Percentiles rank a stretch among this genome's conserved stretches.
Conservation (phyloP, 2,113 vertebrate genomes). For the Gallinago jamesoni region DNA sequence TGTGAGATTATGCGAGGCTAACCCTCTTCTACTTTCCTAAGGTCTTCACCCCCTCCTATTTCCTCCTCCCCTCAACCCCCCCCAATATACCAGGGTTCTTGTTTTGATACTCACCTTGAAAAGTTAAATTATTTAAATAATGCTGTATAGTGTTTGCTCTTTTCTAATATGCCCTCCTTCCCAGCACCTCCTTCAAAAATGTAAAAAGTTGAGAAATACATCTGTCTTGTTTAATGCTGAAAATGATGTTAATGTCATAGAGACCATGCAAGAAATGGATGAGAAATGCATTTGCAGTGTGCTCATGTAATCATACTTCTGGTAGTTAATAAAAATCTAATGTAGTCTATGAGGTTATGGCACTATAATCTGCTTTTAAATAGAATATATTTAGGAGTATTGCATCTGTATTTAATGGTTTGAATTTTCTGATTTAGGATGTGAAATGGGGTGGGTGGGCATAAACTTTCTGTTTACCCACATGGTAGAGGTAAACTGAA, state of each 20-base stretch:
- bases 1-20: not conserved
- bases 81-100: not conserved
- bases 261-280: not conserved
- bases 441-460: not conserved
- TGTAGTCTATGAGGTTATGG: not conserved
- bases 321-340: not conserved
- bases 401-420: not conserved
- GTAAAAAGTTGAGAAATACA: not conserved
- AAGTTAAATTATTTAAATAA: not conserved
- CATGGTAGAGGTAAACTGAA: not conserved
- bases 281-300: not conserved
- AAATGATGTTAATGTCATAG: not conserved
- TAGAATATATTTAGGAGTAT: not conserved
- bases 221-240: not conserved
- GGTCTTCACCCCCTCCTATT: not conserved
- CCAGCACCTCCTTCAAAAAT: not conserved
- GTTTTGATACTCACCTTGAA: not conserved
- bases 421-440: not conserved
- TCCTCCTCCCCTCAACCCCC: fast-evolving
- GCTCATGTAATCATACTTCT: not conserved
- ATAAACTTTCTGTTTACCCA: not conserved
- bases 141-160: not conserved
- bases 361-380: not conserved
- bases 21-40: not conserved
- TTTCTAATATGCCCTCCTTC: not conserved